These are phyloP conservation scores for Gasterosteus nipponicus DNA, from an alignment of 2,113 vertebrate genomes.

Conservation along the genomic window DNA sequence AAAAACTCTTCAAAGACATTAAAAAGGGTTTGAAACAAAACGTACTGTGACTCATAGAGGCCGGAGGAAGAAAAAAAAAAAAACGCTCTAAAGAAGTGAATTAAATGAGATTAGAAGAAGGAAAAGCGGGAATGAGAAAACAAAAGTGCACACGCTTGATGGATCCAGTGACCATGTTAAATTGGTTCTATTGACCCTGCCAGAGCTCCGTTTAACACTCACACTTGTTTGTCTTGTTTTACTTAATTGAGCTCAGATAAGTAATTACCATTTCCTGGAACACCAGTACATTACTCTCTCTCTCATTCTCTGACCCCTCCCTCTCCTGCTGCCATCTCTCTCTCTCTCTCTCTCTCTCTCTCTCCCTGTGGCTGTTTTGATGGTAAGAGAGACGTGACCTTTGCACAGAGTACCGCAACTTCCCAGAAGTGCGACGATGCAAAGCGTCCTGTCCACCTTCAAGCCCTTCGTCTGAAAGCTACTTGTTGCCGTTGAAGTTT, in stretches of 20 bases:
- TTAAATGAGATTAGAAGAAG: slow-evolving; percentile 6
- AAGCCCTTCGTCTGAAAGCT: not conserved
- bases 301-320: not conserved
- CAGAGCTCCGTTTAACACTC: slow-evolving; percentile 73
- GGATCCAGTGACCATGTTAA: slow-evolving; percentile 62
- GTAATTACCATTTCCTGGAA: slow-evolving; percentile 75
- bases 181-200: slow-evolving; percentile 73
- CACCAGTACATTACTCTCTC: slow-evolving; percentile 55
- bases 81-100: slow-evolving; percentile 13
- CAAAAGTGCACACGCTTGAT: slow-evolving; percentile 47
- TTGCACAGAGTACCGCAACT: not conserved
- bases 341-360: slow-evolving; percentile 1
- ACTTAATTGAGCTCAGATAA: slow-evolving; percentile 81
- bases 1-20: slow-evolving; percentile 13
- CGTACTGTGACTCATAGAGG: slow-evolving; percentile 26
- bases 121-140: slow-evolving; percentile 35
- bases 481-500: not conserved
- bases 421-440: not conserved
- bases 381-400: not conserved
- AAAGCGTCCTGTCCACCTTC: not conserved
- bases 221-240: slow-evolving; percentile 80
- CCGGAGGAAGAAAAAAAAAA: slow-evolving; percentile 19
- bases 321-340: not conserved
- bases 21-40: not conserved
- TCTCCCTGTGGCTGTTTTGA: slow-evolving; percentile 8